These are phyloP conservation scores for Echiichthys vipera DNA, from an alignment of 2,797 vertebrate species.

Conservation along the genomic window DNA sequence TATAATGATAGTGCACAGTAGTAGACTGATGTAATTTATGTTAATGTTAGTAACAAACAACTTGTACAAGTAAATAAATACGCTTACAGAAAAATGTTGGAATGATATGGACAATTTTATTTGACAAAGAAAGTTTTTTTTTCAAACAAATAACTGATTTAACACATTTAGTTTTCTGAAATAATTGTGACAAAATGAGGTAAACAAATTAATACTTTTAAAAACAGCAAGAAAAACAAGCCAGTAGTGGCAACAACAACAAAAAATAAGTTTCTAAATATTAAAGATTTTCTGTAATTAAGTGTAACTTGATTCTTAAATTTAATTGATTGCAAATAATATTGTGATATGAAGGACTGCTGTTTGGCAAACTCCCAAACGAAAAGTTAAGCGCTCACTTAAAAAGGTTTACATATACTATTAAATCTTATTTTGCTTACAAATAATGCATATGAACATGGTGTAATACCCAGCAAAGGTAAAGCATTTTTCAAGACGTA, in stretches of 20 bases:
- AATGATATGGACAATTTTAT: not conserved
- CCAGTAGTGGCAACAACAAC: not conserved
- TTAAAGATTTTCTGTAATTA: not conserved
- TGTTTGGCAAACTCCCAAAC: not conserved
- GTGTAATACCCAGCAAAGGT: not conserved
- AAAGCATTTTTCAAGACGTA: not conserved
- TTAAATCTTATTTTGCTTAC: not conserved
- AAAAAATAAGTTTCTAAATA: not conserved
- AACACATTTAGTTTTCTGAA: not conserved
- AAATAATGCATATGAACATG: not conserved
- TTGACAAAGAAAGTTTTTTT: not conserved
- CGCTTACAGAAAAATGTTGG: not conserved
- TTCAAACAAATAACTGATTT: not conserved
- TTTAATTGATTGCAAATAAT: not conserved
- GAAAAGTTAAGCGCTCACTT: not conserved
- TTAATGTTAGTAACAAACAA: not conserved
- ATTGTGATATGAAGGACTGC: not conserved
- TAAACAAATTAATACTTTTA: not conserved
- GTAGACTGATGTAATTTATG: not conserved
- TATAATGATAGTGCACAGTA: not conserved
- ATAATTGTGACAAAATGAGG: not conserved
- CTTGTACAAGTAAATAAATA: not conserved
- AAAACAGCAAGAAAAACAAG: not conserved
- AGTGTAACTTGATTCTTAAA: not conserved
- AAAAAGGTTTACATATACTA: not conserved